Evolutionary conservation across 2,113 vertebrate species (phyloP).

Genomic region (Bubalus kerabau): DNA sequence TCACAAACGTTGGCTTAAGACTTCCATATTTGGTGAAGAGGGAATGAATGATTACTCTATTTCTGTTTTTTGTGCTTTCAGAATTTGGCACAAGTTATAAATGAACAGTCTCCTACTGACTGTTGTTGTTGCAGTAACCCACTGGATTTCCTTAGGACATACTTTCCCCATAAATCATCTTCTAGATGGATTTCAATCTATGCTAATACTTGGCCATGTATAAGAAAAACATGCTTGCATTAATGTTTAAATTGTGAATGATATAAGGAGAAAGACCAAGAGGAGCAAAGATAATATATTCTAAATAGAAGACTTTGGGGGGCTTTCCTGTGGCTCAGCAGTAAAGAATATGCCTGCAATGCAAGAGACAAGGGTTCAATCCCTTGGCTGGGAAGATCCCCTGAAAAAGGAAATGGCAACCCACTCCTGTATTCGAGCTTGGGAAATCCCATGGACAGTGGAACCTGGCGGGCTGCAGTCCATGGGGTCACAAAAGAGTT

Average conservation of each 20-base stretch:
- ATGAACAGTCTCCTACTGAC: not conserved
- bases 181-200: not conserved
- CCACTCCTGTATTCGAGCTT: not conserved
- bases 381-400: not conserved
- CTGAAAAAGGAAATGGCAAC: not conserved
- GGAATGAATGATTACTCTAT: constrained; percentile 8
- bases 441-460: not conserved
- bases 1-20: constrained; percentile 20
- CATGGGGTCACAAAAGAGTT: not conserved
- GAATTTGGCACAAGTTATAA: constrained; percentile 20
- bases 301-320: not conserved
- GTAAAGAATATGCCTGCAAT: not conserved
- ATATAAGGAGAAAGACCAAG: not conserved
- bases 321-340: not conserved
- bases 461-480: not conserved
- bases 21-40: constrained; percentile 52
- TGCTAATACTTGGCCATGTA: not conserved
- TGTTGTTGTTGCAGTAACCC: not conserved
- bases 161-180: not conserved
- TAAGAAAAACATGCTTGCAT: not conserved
- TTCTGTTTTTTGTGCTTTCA: constrained; percentile 44
- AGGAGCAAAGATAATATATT: not conserved
- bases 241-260: constrained; percentile 1
- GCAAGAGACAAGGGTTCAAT: not conserved
- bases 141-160: not conserved